Conservation (phyloP, 2,113 vertebrate species). For the Lepisosteus osseus region DNA sequence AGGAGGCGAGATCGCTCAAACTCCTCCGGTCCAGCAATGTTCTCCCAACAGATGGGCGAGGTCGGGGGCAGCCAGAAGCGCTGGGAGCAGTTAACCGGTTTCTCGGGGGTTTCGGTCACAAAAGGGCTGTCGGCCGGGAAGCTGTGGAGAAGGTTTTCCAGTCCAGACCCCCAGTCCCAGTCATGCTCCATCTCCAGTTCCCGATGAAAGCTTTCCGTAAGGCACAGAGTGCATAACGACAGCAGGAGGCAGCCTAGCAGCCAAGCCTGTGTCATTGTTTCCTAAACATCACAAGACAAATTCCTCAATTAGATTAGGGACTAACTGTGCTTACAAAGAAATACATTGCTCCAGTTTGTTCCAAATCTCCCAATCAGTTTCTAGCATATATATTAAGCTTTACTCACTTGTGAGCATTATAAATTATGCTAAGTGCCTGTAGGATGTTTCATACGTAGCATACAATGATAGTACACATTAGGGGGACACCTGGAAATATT, state of each 20-base stretch:
- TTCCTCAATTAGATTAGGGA: constrained; percentile 14
- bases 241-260: constrained; percentile 49
- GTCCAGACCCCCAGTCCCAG: constrained; percentile 64
- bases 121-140: constrained; percentile 68
- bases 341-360: not conserved
- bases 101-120: constrained; percentile 40
- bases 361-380: not conserved
- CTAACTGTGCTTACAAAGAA: not conserved
- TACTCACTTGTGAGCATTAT: not conserved
- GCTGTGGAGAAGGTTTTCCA: constrained; percentile 57
- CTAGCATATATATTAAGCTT: not conserved
- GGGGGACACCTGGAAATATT: too few species aligned
- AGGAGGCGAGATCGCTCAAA: constrained; percentile 62
- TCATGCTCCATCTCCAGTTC: constrained; percentile 22
- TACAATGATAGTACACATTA: not conserved
- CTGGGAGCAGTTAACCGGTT: constrained; percentile 63
- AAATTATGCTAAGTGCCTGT: not conserved
- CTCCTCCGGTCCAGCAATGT: constrained; percentile 59
- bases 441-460: not conserved
- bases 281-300: constrained; percentile 42
- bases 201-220: constrained; percentile 24
- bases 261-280: constrained; percentile 32
- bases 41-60: constrained; percentile 59
- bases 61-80: constrained; percentile 64
- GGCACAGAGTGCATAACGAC: constrained; percentile 21